Conservation (phyloP, 1,140 invertebrate species). For the Bombus ignitus region DNA sequence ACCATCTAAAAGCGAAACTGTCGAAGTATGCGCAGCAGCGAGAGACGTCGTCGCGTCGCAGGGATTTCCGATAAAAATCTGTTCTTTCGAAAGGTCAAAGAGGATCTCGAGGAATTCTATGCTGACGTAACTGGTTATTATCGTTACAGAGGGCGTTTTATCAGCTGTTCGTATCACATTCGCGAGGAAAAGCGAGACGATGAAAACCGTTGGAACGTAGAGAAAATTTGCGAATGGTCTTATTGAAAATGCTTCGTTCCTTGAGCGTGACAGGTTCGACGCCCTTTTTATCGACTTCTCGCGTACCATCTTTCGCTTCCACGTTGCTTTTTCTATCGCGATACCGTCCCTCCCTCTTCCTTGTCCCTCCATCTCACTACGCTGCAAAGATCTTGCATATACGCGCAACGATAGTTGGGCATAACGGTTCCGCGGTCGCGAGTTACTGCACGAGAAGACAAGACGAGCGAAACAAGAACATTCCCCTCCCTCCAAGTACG, state of each 20-base stretch:
- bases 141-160: background rate
- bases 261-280: slow-evolving; percentile 27
- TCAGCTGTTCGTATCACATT: background rate
- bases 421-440: slow-evolving; percentile 73
- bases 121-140: background rate
- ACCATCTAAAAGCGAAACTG: slow-evolving; percentile 2
- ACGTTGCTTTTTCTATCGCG: slow-evolving; percentile 28
- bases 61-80: slow-evolving; percentile 36
- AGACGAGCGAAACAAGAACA: slow-evolving; percentile 17
- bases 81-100: slow-evolving; percentile 11
- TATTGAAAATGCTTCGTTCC: no score
- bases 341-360: background rate
- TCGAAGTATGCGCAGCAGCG: background rate
- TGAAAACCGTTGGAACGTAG: no score
- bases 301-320: background rate
- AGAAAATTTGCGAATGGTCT: background rate
- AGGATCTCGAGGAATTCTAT: background rate
- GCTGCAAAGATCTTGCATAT: slow-evolving; percentile 25
- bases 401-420: slow-evolving; percentile 52
- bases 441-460: slow-evolving; percentile 68
- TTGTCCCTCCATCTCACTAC: background rate
- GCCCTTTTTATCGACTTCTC: slow-evolving; percentile 13
- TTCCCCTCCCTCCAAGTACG: background rate
- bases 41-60: background rate
- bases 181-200: background rate